A percentile compares a stretch with the other conserved stretches of the same genome.
phyloP scores from a whole-genome alignment of 2,797 vertebrate species.

The Acropternis orthonyx region DNA sequence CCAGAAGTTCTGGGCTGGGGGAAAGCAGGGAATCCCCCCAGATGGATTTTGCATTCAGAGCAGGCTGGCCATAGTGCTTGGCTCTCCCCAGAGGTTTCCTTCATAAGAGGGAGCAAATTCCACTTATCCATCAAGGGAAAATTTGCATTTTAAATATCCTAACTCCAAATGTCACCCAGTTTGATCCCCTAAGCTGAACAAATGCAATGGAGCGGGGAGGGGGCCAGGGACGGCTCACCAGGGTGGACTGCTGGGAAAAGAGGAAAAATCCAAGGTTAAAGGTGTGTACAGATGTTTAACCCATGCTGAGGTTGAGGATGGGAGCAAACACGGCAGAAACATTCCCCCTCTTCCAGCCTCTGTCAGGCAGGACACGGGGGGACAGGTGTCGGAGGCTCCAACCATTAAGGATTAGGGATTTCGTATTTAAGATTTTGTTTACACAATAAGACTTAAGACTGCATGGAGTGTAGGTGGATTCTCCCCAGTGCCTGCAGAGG shows the following conservation, averaged over 20 bases:
- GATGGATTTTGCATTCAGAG: background rate
- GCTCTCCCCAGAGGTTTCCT: conserved; percentile 53
- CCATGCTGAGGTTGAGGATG: background rate
- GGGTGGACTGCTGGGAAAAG: background rate
- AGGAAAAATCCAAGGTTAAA: background rate
- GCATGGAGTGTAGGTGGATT: conserved; percentile 64
- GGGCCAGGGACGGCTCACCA: background rate
- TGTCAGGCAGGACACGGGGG: background rate
- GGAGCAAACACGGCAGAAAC: background rate
- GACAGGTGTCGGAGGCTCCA: conserved; percentile 1
- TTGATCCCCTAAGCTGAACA: conserved; percentile 54
- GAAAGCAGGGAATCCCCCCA: background rate
- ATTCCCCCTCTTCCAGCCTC: background rate
- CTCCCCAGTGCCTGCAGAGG: conserved; percentile 59
- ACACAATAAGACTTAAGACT: conserved; percentile 58
- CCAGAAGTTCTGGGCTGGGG: conserved; percentile 21
- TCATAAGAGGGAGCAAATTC: conserved; percentile 64
- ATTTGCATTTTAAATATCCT: conserved; percentile 64
- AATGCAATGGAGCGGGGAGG: conserved; percentile 10
- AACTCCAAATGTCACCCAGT: conserved; percentile 47
- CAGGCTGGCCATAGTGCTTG: background rate
- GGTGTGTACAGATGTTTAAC: background rate
- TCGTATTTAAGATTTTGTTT: conserved; percentile 59
- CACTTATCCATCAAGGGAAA: conserved; percentile 7
- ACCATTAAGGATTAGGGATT: conserved; percentile 42